Base-by-base conservation (phyloP, 1,140 invertebrate species). In the Sitophilus oryzae region DNA sequence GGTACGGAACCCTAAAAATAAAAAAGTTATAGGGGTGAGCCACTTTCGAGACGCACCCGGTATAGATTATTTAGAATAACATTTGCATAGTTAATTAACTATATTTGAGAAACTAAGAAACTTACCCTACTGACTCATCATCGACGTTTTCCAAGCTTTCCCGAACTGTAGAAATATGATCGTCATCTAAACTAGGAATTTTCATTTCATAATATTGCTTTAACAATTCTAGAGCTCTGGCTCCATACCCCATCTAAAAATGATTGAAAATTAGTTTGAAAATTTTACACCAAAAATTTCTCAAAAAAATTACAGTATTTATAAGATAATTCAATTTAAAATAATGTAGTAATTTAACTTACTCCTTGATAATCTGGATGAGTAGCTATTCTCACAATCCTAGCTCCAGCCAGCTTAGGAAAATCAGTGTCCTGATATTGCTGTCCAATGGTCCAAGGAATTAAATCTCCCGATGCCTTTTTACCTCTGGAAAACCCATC, bases 371-470 rank as follows among this genome's bases (percentile, higher is more conserved):
- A 98, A 62, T 97, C 92, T 0, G 97, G 96, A 83, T 99, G 95
- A 1, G 96, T 98, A 1, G 96, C 96, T 51, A 99, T 96, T 34
- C 96, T 77, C 14, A 99, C 91, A 50, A 99, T 83, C 56, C 96
- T 78, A 14, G 88, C 93, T 5, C 96, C 96, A 55, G 88, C n/a
- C n/a, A n/a, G n/a, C n/a, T n/a, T n/a, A n/a, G n/a, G n/a, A 73
- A 99, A 99, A 68, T 97, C 88, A 58, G 85, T 77, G 72, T 98
- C 94, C 59, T 94, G 88, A 72, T 88, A 98, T 70, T 98, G 94
- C 69, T 98, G 94, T 3, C 92, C 89, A 1, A 99, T 79, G 19
- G 93, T 96, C 96, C 96, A 99, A 0, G 96, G 96, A 63, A 99
- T 96, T 8, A 99, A 75, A 79, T 99, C 96, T 3, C 97, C 97